Conservation (phyloP, 2,888 invertebrate genomes). For the Sepiola atlantica region DNA sequence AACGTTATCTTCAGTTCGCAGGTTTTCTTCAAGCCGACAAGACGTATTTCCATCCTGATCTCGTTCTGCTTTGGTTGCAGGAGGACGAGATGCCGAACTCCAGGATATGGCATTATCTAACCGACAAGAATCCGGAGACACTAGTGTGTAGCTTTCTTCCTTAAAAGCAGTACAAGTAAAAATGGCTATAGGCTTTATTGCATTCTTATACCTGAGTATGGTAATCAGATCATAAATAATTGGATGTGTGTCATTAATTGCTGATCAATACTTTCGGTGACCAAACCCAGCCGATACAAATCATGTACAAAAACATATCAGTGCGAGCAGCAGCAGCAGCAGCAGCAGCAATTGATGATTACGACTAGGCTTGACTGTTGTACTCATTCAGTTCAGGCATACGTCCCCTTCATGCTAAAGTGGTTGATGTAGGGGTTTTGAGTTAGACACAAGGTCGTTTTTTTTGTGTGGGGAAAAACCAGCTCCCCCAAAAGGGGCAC, state of each 20-base stretch:
- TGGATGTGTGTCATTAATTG: neutral
- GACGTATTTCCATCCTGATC: too few species aligned
- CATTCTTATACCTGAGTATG: neutral
- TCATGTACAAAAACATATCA: neutral
- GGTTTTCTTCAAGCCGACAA: too few species aligned
- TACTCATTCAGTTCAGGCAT: neutral
- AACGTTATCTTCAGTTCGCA: too few species aligned
- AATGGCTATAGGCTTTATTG: neutral
- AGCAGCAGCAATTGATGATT: neutral
- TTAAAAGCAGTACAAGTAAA: neutral
- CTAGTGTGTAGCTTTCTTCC: too few species aligned
- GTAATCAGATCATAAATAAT: neutral
- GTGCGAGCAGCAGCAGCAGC: too few species aligned
- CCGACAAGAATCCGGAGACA: too few species aligned
- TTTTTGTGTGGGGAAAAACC: too few species aligned
- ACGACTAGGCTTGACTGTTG: neutral
- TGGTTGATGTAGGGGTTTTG: neutral
- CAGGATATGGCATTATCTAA: too few species aligned
- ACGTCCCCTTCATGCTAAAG: neutral
- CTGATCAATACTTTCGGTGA: slow-evolving; percentile 40
- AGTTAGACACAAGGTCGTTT: too few species aligned
- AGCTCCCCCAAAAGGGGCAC: too few species aligned
- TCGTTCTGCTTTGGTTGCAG: too few species aligned
- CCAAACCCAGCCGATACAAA: slow-evolving; percentile 42
- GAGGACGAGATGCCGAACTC: too few species aligned